Conservation (phyloP, 2,888 invertebrate species). For the Myathropa florea region DNA sequence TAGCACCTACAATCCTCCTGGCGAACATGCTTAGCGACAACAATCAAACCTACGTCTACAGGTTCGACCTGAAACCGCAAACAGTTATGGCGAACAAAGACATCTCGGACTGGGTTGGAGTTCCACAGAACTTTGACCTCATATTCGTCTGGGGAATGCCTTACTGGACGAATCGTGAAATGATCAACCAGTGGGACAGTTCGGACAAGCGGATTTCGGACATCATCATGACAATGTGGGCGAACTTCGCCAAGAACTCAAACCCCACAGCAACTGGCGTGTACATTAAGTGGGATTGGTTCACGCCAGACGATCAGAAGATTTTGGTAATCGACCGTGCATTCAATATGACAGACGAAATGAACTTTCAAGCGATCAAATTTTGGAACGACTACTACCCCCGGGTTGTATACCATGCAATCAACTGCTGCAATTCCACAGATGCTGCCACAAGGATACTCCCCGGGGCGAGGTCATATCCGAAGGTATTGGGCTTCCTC, state of each 20-base stretch:
- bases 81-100: slow-evolving; percentile 85
- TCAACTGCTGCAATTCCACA: slow-evolving; percentile 87
- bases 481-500: not conserved
- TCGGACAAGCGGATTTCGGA: slow-evolving; percentile 90
- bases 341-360: slow-evolving; percentile 88
- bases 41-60: slow-evolving; percentile 85
- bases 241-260: slow-evolving; percentile 88
- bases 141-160: slow-evolving; percentile 92
- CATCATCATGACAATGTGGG: slow-evolving; percentile 90
- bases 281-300: slow-evolving; percentile 89
- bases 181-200: slow-evolving; percentile 86
- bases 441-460: slow-evolving; percentile 70
- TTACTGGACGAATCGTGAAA: slow-evolving; percentile 84
- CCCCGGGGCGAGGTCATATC: not conserved
- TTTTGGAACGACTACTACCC: slow-evolving; percentile 94
- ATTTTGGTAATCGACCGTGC: slow-evolving; percentile 88
- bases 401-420: slow-evolving; percentile 86
- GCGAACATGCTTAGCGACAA: slow-evolving; percentile 85
- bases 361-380: slow-evolving; percentile 89
- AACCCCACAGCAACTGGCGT: slow-evolving; percentile 87
- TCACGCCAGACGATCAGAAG: slow-evolving; percentile 85
- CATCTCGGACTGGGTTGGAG: slow-evolving; percentile 89
- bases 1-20: slow-evolving; percentile 86
- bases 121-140: slow-evolving; percentile 91
- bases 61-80: slow-evolving; percentile 88